Conservation (phyloP, 2,113 vertebrate species). For the Myiopsitta monachus region DNA sequence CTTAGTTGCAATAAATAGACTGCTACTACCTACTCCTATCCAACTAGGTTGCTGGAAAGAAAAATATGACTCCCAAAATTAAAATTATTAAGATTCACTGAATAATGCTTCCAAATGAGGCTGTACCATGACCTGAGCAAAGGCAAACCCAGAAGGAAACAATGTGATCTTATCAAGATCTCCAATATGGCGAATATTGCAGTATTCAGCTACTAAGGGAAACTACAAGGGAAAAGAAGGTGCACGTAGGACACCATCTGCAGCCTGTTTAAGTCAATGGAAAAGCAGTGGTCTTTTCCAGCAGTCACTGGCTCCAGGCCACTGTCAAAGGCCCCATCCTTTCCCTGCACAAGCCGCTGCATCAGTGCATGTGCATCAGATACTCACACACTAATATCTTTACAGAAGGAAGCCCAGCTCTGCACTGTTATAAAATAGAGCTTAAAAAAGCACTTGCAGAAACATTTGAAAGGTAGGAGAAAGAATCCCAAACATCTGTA, state of each 20-base stretch:
- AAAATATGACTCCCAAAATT: background rate
- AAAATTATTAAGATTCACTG: background rate
- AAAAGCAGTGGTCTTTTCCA: background rate
- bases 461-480: background rate
- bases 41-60: background rate
- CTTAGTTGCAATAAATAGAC: background rate
- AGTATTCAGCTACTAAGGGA: background rate
- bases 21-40: background rate
- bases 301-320: background rate
- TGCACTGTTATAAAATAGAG: rapidly evolving
- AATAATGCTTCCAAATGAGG: background rate
- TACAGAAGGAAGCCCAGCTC: background rate
- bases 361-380: rapidly evolving
- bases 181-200: rapidly evolving
- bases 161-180: background rate
- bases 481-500: background rate
- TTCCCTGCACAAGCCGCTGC: background rate
- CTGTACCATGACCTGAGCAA: rapidly evolving
- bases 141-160: background rate
- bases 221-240: background rate
- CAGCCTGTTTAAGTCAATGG: background rate
- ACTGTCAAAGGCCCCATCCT: background rate
- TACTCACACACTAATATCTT: rapidly evolving
- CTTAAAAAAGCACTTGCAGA: background rate
- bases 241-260: background rate